These are phyloP conservation scores for Cheilinus undulatus DNA, from an alignment of 2,113 vertebrate species.

Conservation along the genomic window DNA sequence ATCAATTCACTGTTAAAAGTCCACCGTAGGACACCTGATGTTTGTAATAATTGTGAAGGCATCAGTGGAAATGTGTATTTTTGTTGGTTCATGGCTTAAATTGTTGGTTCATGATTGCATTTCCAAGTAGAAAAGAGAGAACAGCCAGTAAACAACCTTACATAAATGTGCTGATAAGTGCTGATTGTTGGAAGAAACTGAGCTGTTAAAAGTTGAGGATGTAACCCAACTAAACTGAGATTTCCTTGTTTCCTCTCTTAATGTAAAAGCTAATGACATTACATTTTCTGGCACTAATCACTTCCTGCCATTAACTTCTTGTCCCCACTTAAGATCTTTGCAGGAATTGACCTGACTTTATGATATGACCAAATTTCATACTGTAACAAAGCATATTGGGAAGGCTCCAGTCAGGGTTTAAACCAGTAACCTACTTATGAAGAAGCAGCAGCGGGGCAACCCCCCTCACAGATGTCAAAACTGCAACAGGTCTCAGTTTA, in stretches of 20 bases:
- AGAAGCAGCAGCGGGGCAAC: too few species aligned
- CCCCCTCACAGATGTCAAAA: too few species aligned
- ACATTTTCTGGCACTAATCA: slow-evolving; percentile 1
- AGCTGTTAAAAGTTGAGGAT: slow-evolving; percentile 40
- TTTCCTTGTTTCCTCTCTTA: slow-evolving; percentile 36
- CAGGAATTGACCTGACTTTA: background rate
- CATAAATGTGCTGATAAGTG: slow-evolving; percentile 20
- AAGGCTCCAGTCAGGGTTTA: too few species aligned
- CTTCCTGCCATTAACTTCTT: slow-evolving; percentile 35
- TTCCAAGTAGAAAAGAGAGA: background rate
- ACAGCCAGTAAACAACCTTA: background rate
- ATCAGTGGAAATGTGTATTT: background rate
- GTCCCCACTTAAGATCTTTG: slow-evolving; percentile 33
- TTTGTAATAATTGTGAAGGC: background rate
- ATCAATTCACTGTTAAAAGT: slow-evolving; percentile 18
- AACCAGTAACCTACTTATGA: too few species aligned
- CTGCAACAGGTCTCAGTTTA: too few species aligned
- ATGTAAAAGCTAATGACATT: slow-evolving; percentile 37
- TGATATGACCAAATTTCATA: background rate
- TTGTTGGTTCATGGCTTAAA: background rate
- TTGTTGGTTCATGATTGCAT: background rate
- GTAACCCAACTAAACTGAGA: slow-evolving; percentile 6
- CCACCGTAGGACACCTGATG: slow-evolving; percentile 18
- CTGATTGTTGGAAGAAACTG: slow-evolving; percentile 18
- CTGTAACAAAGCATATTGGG: too few species aligned